Evolutionary conservation across 2,113 vertebrate genomes (phyloP).

Genomic region (Apistogramma diplotaenia): DNA sequence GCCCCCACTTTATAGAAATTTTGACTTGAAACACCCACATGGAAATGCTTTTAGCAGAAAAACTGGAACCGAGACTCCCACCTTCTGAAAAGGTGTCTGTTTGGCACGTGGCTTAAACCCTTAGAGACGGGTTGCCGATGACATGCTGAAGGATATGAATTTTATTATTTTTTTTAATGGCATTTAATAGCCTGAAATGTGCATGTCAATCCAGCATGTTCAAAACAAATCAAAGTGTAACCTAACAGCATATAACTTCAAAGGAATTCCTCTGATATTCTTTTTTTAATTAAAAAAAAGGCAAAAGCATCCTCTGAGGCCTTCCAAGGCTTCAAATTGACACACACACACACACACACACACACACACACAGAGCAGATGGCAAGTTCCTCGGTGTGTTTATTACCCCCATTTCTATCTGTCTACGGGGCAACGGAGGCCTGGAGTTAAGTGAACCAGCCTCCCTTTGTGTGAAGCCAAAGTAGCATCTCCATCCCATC

Average conservation of each 20-base stretch:
- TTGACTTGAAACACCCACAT: no score
- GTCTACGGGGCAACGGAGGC: neutral
- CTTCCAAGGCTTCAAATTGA: conserved; percentile 11
- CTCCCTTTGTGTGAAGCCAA: conserved; percentile 22
- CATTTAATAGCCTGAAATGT: neutral
- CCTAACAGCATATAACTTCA: neutral
- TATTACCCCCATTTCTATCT: conserved; percentile 33
- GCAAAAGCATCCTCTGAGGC: conserved; percentile 26
- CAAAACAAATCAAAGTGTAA: neutral
- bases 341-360: neutral
- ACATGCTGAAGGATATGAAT: neutral
- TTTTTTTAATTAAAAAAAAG: conserved; percentile 1
- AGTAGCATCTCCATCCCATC: conserved; percentile 35
- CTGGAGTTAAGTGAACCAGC: conserved; percentile 4
- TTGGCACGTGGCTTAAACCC: neutral
- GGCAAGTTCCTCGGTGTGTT: conserved; percentile 38
- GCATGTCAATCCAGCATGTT: neutral
- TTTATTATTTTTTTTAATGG: neutral
- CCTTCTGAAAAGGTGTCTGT: no score
- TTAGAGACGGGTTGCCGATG: neutral
- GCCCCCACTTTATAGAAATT: no score
- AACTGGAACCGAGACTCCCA: no score
- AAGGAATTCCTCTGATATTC: neutral
- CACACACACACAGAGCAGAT: neutral
- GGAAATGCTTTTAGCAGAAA: no score